Percentiles rank a stretch among this genome's conserved stretches.
These are phyloP conservation scores for Meteorus cinctellus DNA, from an alignment of 2,888 invertebrate genomes.

Conservation along the genomic window DNA sequence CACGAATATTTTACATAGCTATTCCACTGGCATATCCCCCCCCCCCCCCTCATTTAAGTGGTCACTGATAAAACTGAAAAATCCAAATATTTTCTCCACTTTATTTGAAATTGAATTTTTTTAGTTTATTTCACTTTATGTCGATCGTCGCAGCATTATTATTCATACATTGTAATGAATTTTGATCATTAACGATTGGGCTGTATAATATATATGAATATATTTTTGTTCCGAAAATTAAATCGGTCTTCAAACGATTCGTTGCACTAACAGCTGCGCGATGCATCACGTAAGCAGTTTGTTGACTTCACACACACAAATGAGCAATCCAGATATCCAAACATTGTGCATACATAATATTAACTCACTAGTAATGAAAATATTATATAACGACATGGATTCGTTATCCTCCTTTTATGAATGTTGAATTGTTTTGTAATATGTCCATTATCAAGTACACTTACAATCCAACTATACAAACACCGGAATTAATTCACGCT, in stretches of 20 bases:
- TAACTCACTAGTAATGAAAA: too few species aligned
- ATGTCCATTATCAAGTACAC: too few species aligned
- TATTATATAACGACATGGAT: too few species aligned
- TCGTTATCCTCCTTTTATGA: too few species aligned
- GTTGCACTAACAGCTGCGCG: conserved; percentile 47
- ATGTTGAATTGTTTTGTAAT: too few species aligned
- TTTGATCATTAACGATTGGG: too few species aligned
- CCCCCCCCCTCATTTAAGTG: background rate
- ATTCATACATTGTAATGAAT: too few species aligned
- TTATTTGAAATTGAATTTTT: background rate
- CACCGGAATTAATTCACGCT: too few species aligned
- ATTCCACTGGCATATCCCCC: conserved; percentile 5
- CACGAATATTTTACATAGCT: conserved; percentile 18
- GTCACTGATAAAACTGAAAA: conserved; percentile 22
- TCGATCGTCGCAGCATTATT: too few species aligned
- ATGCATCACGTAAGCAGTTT: conserved; percentile 50
- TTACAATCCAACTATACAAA: too few species aligned
- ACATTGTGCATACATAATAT: conserved; percentile 28
- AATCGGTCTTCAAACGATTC: conserved; percentile 47
- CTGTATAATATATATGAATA: background rate
- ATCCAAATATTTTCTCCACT: background rate
- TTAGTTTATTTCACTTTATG: background rate
- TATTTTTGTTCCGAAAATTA: background rate
- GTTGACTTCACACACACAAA: conserved; percentile 49
- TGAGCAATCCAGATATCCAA: background rate